Percentiles rank a stretch among this genome's conserved stretches.
These are phyloP conservation scores for Brachionus sp. DNA, from an alignment of 1,140 invertebrate species.

Conservation along the genomic window DNA sequence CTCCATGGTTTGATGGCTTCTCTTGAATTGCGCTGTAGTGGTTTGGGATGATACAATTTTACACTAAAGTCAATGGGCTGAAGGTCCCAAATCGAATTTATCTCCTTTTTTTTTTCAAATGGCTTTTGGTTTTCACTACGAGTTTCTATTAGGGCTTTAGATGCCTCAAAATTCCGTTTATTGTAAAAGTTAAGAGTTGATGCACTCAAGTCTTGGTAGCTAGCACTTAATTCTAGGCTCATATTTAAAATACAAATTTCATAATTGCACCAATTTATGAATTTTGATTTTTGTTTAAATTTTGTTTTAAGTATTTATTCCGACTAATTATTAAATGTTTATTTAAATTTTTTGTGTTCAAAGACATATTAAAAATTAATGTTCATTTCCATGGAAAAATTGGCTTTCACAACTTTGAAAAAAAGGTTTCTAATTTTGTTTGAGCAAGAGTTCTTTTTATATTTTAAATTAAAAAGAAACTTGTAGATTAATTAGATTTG, in stretches of 20 bases:
- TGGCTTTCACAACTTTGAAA: not conserved
- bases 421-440: conserved; percentile 11
- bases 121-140: not conserved
- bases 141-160: not conserved
- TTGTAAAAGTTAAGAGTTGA: not conserved
- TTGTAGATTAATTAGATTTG: conserved; percentile 4
- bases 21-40: not conserved
- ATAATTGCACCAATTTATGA: not conserved
- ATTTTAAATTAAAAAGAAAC: not conserved
- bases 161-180: not conserved
- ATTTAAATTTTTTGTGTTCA: not conserved
- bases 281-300: not conserved
- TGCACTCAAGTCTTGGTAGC: conserved; percentile 7
- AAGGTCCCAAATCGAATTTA: conserved; percentile 3
- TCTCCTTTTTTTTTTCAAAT: not conserved
- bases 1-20: conserved; percentile 9
- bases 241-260: not conserved
- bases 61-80: conserved; percentile 27
- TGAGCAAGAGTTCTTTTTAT: not conserved
- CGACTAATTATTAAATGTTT: conserved; percentile 30
- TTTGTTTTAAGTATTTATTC: not conserved
- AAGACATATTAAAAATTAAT: not conserved
- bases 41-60: conserved; percentile 22
- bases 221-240: not conserved
- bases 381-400: conserved; percentile 34